phyloP scores from a whole-genome alignment of 2,797 vertebrate species.

The Zenarchopterus dispar region DNA sequence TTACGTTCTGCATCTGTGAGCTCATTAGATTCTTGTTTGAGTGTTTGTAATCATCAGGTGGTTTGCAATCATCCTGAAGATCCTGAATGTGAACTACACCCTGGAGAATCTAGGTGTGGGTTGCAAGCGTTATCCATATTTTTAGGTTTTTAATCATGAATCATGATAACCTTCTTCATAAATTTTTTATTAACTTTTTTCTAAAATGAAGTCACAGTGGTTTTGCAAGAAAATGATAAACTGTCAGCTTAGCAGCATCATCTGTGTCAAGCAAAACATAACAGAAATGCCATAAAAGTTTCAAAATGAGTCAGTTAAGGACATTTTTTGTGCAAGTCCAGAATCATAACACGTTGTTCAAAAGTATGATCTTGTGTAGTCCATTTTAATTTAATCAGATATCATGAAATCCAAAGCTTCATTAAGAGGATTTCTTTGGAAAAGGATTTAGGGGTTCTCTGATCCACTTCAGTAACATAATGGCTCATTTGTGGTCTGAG shows the following conservation, averaged over 20 bases:
- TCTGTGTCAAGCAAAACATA: conserved; percentile 12
- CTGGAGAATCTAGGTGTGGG: no score
- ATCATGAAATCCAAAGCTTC: conserved; percentile 45
- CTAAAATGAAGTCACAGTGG: neutral
- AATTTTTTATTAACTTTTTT: no score
- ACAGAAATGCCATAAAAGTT: conserved; percentile 22
- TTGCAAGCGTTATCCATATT: no score
- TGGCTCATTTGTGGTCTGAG: conserved; percentile 43
- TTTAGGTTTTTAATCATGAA: no score
- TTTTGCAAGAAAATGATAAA: conserved; percentile 28
- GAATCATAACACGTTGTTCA: conserved; percentile 24
- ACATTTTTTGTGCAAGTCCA: conserved; percentile 35
- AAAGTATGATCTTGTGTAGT: conserved; percentile 30
- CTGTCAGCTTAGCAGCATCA: conserved; percentile 16
- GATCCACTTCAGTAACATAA: conserved; percentile 67
- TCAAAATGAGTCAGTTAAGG: conserved; percentile 26
- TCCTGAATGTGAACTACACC: no score
- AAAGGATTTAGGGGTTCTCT: conserved; percentile 39
- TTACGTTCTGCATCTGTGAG: no score
- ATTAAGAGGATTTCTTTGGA: conserved; percentile 56
- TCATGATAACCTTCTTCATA: no score
- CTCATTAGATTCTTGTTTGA: no score
- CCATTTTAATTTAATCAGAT: conserved; percentile 66
- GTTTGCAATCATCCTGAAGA: no score
- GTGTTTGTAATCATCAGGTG: no score